Base-by-base conservation (phyloP, 2,797 vertebrate species). In the Natrix natrix region DNA sequence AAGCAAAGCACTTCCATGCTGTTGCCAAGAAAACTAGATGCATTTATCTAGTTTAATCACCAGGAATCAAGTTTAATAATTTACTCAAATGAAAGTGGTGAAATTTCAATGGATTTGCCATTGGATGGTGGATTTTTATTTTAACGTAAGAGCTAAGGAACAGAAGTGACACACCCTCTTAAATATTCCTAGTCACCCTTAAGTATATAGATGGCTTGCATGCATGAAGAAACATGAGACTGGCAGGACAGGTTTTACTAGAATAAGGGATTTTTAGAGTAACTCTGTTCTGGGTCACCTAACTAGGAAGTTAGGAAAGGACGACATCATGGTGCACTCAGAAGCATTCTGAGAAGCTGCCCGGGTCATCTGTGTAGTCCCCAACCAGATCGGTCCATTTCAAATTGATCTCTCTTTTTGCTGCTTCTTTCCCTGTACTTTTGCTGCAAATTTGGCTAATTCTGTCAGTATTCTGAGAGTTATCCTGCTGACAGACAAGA, bases 151-250 rank as follows among this genome's bases (percentile, higher is more conserved):
- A 66, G 86, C 12, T 91, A 32, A 59, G 56, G 88, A 91, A 48
- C 48, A 43, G 61, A 83, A 61, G 11, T 93, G 90, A 83, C 4
- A 83, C n/a, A 43, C 24, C 54, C 48, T 83, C 86, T 91, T 87
- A 91, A 78, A 88, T 88, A 87, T 83, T 93, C 86, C 63, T 88
- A 2, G 24, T 91, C 56, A 89, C 10, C 32, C 43, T 83, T 93
- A 52, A 93, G 87, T 60, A 89, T 59, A 89, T 87, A 89, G 93
- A 86, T 89, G 93, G 87, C 52, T 91, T 89, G 43, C 24, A 43
- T 10, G 13, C 17, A 28, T 93, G 37, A 88, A 17, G 7, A 52
- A 89, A 91, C 86, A 86, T 91, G 48, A 63, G 48, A 91, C 87
- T 66, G 32, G 69, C 48, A 89, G 69, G 59, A 86, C 90, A 93